Evolutionary conservation across 1,140 invertebrate species (phyloP).

Genomic region (Rhopalosiphum maidis): DNA sequence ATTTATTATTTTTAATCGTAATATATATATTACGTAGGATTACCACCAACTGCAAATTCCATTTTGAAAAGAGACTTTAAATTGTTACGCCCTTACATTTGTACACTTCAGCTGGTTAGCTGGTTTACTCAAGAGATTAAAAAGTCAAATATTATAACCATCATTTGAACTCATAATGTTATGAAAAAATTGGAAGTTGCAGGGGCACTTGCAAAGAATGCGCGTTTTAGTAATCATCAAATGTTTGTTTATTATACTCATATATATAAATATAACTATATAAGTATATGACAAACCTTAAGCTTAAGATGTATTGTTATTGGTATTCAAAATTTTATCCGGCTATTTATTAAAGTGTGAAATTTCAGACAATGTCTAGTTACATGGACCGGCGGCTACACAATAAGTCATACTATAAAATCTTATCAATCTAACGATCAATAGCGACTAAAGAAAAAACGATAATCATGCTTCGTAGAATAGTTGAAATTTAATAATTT

Average conservation of each 20-base stretch:
- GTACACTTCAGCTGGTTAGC: neutral
- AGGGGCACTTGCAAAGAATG: neutral
- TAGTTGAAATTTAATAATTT: neutral
- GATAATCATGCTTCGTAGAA: neutral
- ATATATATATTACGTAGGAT: neutral
- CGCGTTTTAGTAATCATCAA: neutral
- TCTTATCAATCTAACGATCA: neutral
- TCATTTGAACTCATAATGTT: neutral
- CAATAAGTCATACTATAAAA: neutral
- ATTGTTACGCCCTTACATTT: neutral
- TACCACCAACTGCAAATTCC: neutral
- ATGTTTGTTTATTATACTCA: neutral
- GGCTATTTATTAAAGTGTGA: neutral
- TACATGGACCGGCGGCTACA: neutral
- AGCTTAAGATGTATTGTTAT: neutral
- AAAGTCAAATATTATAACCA: conserved; percentile 4
- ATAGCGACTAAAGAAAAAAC: neutral
- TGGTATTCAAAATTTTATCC: neutral
- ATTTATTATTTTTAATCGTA: neutral
- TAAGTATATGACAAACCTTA: neutral
- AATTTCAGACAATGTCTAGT: neutral
- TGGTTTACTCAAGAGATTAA: neutral
- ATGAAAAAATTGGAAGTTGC: neutral
- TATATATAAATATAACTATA: too few species aligned
- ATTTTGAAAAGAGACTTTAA: neutral